A percentile compares a stretch with the other conserved stretches of the same genome.
Conservation (phyloP, 2,113 vertebrate genomes). For the Carassius carassius region DNA sequence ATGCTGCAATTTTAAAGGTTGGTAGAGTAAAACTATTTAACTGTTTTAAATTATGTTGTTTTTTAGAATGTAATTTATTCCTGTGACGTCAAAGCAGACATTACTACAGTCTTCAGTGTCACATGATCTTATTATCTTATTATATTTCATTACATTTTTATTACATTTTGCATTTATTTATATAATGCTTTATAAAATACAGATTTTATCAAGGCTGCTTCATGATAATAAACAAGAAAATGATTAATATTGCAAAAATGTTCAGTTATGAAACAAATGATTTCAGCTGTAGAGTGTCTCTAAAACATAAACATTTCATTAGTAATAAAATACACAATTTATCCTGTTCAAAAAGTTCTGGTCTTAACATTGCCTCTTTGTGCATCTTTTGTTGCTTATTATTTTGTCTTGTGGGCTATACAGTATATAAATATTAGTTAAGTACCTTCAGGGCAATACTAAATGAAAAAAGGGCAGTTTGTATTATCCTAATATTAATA, state of each 20-base stretch:
- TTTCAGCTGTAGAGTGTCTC: too few species aligned
- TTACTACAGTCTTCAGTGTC: not conserved
- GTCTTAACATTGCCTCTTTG: not conserved
- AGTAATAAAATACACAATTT: not conserved
- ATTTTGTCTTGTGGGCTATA: not conserved
- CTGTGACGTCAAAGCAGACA: not conserved
- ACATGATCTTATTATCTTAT: not conserved
- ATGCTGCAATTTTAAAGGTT: not conserved
- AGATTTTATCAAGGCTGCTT: not conserved
- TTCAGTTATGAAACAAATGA: too few species aligned
- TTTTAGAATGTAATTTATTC: not conserved
- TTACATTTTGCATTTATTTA: not conserved
- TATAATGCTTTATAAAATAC: not conserved
- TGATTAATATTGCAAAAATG: too few species aligned
- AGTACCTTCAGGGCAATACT: not conserved
- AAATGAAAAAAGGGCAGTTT: not conserved
- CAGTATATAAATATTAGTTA: not conserved
- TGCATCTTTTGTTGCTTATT: not conserved
- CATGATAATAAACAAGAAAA: too few species aligned
- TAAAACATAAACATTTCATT: too few species aligned
- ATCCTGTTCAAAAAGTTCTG: not conserved
- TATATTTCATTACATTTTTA: not conserved
- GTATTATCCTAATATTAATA: not conserved
- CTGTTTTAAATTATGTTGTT: too few species aligned
- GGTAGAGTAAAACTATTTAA: not conserved